Conservation (phyloP, 2,888 invertebrate species). For the Parascotia fuliginaria region DNA sequence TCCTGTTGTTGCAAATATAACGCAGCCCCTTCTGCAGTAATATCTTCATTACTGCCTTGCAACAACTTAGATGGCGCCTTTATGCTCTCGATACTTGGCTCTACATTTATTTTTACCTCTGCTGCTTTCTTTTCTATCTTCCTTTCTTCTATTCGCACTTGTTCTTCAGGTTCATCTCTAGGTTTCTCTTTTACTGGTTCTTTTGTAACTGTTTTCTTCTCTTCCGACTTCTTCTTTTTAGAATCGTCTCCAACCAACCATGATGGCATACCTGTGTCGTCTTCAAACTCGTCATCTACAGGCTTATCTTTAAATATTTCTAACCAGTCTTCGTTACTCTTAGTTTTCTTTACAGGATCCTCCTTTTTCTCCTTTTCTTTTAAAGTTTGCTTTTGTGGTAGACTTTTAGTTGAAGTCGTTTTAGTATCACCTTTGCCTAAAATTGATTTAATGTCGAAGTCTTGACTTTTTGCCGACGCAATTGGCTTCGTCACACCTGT, state of each 20-base stretch:
- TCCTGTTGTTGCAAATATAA: conserved; percentile 87
- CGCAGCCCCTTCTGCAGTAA: conserved; percentile 83
- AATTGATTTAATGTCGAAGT: conserved; percentile 70
- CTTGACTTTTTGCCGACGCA: conserved; percentile 62
- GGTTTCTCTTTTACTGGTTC: conserved; percentile 38
- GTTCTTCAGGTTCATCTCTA: conserved; percentile 27
- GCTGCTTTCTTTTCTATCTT: conserved; percentile 14
- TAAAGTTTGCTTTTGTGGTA: conserved; percentile 41
- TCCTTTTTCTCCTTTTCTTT: conserved; percentile 57
- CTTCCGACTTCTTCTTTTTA: conserved; percentile 61
- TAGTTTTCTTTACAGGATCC: conserved; percentile 52
- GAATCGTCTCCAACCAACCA: conserved; percentile 68
- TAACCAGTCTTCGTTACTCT: conserved; percentile 75
- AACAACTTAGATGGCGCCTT: conserved; percentile 34
- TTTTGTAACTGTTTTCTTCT: conserved; percentile 41
- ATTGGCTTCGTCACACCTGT: conserved; percentile 46
- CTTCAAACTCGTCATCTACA: conserved; percentile 51
- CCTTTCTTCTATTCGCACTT: conserved; percentile 31
- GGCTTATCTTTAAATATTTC: conserved; percentile 76
- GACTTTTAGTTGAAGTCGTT: conserved; percentile 48
- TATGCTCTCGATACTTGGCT: conserved; percentile 33
- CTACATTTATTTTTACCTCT: conserved; percentile 21
- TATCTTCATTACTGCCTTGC: conserved; percentile 65
- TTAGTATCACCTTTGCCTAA: conserved; percentile 64
- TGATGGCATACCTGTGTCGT: conserved; percentile 69